phyloP scores from a whole-genome alignment of 2,113 vertebrate genomes.

The Tichodroma muraria region DNA sequence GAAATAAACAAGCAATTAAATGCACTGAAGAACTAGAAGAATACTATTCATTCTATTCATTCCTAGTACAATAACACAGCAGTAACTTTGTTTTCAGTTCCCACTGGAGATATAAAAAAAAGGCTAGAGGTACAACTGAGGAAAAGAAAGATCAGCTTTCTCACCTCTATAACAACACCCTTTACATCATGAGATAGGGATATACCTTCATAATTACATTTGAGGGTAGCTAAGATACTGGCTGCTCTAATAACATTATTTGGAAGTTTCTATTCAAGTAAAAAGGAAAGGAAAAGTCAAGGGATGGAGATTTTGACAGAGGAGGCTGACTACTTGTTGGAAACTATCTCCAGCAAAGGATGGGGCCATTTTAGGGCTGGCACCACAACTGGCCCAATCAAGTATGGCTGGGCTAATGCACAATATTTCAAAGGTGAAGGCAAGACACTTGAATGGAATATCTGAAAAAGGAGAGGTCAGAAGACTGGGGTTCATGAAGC shows the following conservation, averaged over 20 bases:
- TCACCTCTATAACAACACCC: background rate
- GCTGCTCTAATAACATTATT: background rate
- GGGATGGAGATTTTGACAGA: background rate
- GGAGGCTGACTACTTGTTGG: background rate
- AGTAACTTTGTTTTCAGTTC: background rate
- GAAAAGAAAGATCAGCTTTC: background rate
- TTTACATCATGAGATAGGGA: background rate
- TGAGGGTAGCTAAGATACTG: background rate
- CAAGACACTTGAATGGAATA: background rate
- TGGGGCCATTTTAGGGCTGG: background rate
- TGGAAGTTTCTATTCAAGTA: background rate
- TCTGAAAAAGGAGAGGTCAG: background rate
- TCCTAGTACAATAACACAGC: background rate
- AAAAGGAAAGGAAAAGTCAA: background rate
- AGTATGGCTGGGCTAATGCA: background rate
- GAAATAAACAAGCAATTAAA: background rate
- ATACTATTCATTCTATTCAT: background rate
- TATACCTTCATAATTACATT: background rate
- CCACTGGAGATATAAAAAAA: background rate
- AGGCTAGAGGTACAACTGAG: background rate
- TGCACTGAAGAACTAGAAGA: background rate
- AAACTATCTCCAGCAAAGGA: background rate
- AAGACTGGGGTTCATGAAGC: background rate
- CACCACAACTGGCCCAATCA: background rate
- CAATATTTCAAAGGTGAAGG: background rate